Conservation (phyloP, 2,113 vertebrate genomes). For the Sinocyclocheilus anophthalmus region DNA sequence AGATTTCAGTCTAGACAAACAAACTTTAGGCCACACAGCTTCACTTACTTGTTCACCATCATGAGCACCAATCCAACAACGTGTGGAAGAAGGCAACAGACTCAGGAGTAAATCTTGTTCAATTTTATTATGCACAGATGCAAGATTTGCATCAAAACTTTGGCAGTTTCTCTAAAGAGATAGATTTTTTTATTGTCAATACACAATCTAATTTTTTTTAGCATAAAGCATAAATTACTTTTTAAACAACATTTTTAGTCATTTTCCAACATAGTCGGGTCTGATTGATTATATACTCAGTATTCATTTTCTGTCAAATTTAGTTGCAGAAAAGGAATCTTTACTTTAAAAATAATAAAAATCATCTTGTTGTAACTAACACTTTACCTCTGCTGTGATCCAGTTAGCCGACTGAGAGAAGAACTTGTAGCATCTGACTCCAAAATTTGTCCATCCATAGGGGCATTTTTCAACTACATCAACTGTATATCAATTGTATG, state of each 20-base stretch:
- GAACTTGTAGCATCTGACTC: background rate
- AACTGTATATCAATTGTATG: background rate
- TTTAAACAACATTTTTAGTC: background rate
- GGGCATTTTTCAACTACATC: background rate
- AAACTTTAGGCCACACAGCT: too few species aligned
- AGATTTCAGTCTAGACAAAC: background rate
- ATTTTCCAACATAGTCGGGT: background rate
- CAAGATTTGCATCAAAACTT: background rate
- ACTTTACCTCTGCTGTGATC: conserved; percentile 1
- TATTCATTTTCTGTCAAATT: too few species aligned
- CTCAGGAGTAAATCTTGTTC: background rate
- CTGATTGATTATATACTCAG: too few species aligned
- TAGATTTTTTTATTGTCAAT: background rate
- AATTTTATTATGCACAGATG: background rate
- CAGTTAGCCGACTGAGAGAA: background rate
- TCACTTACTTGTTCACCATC: background rate
- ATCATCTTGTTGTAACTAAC: background rate
- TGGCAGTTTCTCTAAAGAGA: background rate
- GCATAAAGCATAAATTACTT: background rate
- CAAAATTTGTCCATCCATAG: background rate
- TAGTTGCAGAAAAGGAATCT: too few species aligned
- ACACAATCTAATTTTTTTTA: background rate
- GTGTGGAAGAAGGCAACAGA: background rate
- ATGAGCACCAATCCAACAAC: background rate
- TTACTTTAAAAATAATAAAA: background rate